Evolutionary conservation across 2,797 vertebrate species (phyloP).

Genomic region (Fratercula arctica): DNA sequence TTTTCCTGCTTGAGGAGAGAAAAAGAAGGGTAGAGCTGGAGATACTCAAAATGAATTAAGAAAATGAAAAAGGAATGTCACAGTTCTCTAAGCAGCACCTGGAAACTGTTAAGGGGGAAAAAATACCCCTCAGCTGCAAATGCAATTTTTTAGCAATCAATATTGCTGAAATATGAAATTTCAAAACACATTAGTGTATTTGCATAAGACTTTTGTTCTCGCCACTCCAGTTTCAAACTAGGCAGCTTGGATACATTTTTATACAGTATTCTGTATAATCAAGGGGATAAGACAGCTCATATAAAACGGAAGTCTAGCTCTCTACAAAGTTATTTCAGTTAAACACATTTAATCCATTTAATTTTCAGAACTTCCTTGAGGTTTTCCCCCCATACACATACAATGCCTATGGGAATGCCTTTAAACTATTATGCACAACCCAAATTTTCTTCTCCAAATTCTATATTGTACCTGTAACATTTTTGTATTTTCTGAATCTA

Average conservation of each 20-base stretch:
- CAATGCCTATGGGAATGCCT: not conserved
- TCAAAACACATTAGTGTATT: not conserved
- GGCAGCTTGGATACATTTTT: not conserved
- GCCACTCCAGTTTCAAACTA: not conserved
- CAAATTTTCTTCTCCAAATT: not conserved
- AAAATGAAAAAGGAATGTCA: not conserved
- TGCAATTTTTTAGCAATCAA: not conserved
- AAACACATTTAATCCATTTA: not conserved
- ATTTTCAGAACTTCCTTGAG: not conserved
- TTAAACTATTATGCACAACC: not conserved
- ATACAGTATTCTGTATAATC: not conserved
- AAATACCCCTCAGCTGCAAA: not conserved
- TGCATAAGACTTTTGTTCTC: not conserved
- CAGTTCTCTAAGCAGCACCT: not conserved
- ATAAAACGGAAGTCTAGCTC: not conserved
- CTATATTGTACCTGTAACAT: not conserved
- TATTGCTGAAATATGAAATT: not conserved
- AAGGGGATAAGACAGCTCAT: not conserved
- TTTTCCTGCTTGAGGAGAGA: not conserved
- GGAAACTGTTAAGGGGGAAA: not conserved
- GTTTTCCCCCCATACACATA: not conserved
- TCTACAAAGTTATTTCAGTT: not conserved
- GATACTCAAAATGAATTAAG: not conserved
- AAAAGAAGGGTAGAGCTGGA: not conserved
- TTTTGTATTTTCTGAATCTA: not conserved